Evolutionary conservation across 2,797 vertebrate species (phyloP).

Genomic region (Ctenosaura bakeri): DNA sequence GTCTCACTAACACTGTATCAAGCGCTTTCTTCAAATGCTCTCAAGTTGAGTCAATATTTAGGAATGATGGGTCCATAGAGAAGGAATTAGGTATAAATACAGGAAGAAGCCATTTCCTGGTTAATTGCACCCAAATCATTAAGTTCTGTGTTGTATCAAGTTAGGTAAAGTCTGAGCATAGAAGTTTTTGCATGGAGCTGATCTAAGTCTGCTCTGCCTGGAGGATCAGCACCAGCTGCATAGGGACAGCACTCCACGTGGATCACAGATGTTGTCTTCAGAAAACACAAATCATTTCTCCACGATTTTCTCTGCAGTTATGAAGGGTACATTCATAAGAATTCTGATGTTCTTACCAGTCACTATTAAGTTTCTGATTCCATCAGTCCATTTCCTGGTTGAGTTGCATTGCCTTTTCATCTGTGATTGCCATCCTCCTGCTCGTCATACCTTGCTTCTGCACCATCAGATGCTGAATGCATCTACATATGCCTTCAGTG

Average conservation of each 20-base stretch:
- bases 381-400: neutral
- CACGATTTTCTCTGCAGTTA: neutral
- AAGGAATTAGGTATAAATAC: neutral
- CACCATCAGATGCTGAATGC: neutral
- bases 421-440: neutral
- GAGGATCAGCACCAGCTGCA: constrained; percentile 47
- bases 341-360: neutral
- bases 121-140: neutral
- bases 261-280: constrained; percentile 38
- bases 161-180: neutral
- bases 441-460: neutral
- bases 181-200: neutral
- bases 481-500: neutral
- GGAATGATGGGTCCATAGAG: too few relatives aligned
- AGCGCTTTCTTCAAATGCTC: too few relatives aligned
- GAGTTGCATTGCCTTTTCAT: neutral
- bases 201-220: constrained; percentile 17
- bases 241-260: constrained; percentile 46
- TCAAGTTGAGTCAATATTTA: too few relatives aligned
- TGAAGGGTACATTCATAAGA: neutral
- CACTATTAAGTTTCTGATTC: neutral
- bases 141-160: neutral
- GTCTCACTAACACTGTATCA: too few relatives aligned
- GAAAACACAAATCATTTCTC: neutral
- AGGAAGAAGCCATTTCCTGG: neutral